Percentiles rank a stretch among this genome's conserved stretches.
Conservation (phyloP, 2,888 invertebrate species). For the Bellardia pandia region DNA sequence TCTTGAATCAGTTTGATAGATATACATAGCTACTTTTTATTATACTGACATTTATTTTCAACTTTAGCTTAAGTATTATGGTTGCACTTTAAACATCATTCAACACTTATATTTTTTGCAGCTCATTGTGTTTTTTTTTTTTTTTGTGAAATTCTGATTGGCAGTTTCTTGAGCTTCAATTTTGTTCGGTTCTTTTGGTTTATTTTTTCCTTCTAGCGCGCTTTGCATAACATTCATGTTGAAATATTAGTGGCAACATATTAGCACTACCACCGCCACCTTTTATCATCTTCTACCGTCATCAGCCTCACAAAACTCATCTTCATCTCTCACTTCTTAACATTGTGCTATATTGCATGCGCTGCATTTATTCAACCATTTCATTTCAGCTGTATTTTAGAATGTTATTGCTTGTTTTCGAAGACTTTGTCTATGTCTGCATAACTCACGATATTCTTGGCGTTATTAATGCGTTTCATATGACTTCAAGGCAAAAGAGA, state of each 20-base stretch:
- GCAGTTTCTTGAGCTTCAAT: constrained; percentile 45
- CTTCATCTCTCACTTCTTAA: constrained; percentile 4
- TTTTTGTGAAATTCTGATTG: constrained; percentile 41
- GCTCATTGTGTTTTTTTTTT: not conserved
- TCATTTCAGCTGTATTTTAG: constrained; percentile 31
- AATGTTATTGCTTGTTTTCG: constrained; percentile 28
- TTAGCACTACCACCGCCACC: constrained; percentile 64
- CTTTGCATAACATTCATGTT: constrained; percentile 50
- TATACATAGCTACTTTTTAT: constrained; percentile 31
- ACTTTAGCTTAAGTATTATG: not conserved
- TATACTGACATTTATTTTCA: constrained; percentile 5
- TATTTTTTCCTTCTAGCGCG: constrained; percentile 5
- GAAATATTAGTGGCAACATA: constrained; percentile 66
- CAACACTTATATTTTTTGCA: constrained; percentile 51
- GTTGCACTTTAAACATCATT: constrained; percentile 39
- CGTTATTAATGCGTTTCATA: constrained; percentile 59
- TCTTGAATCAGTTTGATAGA: constrained; percentile 22
- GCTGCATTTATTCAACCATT: not conserved
- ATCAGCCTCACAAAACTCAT: not conserved
- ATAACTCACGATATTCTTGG: constrained; percentile 62
- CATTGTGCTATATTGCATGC: not conserved
- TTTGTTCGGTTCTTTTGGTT: not conserved
- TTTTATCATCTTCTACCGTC: constrained; percentile 42
- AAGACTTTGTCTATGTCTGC: constrained; percentile 30
- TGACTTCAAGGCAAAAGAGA: constrained; percentile 51